phyloP scores from a whole-genome alignment of 2,797 vertebrate genomes.

The Poeciliopsis presidionis region DNA sequence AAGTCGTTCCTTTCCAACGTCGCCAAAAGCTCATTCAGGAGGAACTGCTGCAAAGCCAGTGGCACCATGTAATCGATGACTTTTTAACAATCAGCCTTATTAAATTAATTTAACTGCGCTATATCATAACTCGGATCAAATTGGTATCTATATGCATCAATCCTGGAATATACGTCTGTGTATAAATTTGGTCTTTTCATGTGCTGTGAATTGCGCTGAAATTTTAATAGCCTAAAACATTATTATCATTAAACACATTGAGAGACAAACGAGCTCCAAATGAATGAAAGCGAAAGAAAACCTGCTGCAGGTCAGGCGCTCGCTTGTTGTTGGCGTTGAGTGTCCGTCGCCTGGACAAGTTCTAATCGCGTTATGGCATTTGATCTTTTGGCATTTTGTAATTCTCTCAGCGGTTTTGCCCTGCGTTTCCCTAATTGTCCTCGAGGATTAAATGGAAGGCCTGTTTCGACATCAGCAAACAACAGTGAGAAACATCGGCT shows the following conservation, averaged over 20 bases:
- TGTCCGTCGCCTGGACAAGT: neutral
- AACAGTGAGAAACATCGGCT: neutral
- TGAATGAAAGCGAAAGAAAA: neutral
- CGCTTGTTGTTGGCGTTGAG: too few species aligned
- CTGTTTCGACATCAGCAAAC: neutral
- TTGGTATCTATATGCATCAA: too few species aligned
- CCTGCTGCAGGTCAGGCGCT: neutral
- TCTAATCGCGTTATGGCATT: slow-evolving; percentile 19
- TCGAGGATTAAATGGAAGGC: neutral
- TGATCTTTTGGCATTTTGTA: neutral
- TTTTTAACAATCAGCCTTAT: neutral
- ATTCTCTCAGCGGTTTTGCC: neutral
- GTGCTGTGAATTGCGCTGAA: neutral
- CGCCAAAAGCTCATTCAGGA: neutral
- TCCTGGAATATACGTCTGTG: neutral
- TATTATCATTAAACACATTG: neutral
- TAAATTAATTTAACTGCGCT: neutral
- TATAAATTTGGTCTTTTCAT: neutral
- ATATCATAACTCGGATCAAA: neutral
- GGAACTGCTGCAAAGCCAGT: neutral
- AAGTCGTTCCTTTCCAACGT: neutral
- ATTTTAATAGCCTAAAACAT: neutral
- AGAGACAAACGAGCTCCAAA: neutral
- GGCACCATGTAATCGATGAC: neutral
- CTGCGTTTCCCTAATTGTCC: neutral